phyloP scores from a whole-genome alignment of 2,113 vertebrate genomes.

The Petaurus breviceps region DNA sequence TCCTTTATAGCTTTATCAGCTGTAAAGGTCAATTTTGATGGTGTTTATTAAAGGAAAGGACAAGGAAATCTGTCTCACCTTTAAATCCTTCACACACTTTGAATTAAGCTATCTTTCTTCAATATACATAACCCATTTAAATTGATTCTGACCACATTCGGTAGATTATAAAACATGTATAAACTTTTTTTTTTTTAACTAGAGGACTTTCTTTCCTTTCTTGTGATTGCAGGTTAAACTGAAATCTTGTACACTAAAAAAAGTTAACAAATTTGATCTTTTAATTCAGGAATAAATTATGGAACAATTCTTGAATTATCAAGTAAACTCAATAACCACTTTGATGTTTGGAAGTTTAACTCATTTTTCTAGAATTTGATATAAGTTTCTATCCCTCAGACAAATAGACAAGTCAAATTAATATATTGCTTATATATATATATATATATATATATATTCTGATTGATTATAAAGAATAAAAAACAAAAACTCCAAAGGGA shows the following conservation, averaged over 20 bases:
- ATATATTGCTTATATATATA: not conserved
- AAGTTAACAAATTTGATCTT: not conserved
- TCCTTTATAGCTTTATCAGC: conserved; percentile 59
- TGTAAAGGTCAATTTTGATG: conserved; percentile 68
- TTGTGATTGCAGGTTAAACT: not conserved
- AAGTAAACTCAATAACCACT: conserved; percentile 14
- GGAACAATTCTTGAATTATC: conserved; percentile 21
- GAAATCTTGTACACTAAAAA: conserved; percentile 16
- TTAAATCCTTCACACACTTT: conserved; percentile 57
- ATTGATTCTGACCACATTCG: conserved; percentile 19
- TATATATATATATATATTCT: not conserved
- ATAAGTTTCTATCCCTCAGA: not conserved
- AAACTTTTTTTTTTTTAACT: not conserved
- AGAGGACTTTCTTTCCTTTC: not conserved
- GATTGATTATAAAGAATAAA: conserved; percentile 5
- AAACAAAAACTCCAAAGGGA: not conserved
- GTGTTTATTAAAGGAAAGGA: conserved; percentile 66
- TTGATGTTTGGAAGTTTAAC: not conserved
- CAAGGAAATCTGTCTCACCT: conserved; percentile 36
- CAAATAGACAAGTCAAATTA: not conserved
- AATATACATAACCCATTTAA: conserved; percentile 4
- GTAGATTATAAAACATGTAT: not conserved
- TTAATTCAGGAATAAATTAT: conserved; percentile 15
- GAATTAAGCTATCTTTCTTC: conserved; percentile 35
- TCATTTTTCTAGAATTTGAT: not conserved